phyloP scores from a whole-genome alignment of 2,888 invertebrate species.

The Amphipyra berbera region DNA sequence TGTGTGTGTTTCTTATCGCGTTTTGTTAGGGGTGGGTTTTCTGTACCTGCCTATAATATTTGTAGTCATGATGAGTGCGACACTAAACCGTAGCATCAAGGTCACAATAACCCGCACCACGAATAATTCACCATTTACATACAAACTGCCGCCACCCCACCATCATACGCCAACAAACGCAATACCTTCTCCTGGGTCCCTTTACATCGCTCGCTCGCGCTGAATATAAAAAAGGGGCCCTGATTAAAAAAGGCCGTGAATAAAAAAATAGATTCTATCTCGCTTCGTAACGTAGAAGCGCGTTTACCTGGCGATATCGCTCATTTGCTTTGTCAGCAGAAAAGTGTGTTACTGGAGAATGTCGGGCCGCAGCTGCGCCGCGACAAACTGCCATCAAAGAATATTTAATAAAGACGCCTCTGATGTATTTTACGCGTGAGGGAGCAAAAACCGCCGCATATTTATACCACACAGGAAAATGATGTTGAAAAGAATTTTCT shows the following conservation, averaged over 20 bases:
- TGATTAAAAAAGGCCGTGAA: constrained; percentile 52
- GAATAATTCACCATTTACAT: constrained; percentile 76
- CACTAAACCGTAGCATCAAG: constrained; percentile 56
- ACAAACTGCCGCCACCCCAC: constrained; percentile 68
- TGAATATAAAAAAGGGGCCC: constrained; percentile 49
- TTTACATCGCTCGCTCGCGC: constrained; percentile 49
- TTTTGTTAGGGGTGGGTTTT: constrained; percentile 15
- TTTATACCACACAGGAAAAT: constrained; percentile 7
- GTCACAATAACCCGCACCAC: constrained; percentile 58
- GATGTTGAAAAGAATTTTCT: constrained; percentile 27
- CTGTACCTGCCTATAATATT: constrained; percentile 3
- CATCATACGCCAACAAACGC: constrained; percentile 34
- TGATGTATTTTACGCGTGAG: constrained; percentile 39
- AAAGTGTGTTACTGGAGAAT: constrained; percentile 44
- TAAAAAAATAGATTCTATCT: constrained; percentile 36
- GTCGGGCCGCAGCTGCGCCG: constrained; percentile 48
- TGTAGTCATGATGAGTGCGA: constrained; percentile 36
- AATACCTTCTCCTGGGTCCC: constrained; percentile 40
- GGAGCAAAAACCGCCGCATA: constrained; percentile 11
- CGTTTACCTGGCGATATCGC: constrained; percentile 47
- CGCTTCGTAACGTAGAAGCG: constrained; percentile 14
- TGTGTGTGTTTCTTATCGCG: constrained; percentile 10
- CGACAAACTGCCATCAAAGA: constrained; percentile 50
- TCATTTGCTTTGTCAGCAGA: constrained; percentile 51
- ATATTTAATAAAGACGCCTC: constrained; percentile 54